These are phyloP conservation scores for Netelia melanura DNA, from an alignment of 2,888 invertebrate species.

Conservation along the genomic window DNA sequence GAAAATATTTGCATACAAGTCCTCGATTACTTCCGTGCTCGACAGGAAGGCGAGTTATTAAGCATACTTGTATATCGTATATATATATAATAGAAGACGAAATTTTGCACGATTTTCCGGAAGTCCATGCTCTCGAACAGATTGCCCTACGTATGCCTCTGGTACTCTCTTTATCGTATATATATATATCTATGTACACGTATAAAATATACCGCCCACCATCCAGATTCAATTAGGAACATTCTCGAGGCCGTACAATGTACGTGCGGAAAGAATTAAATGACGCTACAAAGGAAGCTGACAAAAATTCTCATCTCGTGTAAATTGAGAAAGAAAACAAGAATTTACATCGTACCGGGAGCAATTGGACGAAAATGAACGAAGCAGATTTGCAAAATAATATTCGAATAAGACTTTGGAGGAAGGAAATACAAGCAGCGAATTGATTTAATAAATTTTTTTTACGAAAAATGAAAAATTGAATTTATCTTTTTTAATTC, in stretches of 20 bases:
- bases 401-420: background rate
- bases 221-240: slow-evolving; percentile 49
- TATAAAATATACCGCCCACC: background rate
- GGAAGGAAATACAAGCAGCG: background rate
- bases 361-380: background rate
- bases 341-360: background rate
- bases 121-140: slow-evolving; percentile 8
- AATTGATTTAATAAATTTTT: background rate
- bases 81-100: slow-evolving; percentile 2
- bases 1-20: background rate
- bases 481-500: background rate
- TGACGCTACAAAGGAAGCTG: background rate
- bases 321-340: slow-evolving; percentile 4
- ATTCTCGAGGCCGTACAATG: slow-evolving; percentile 24
- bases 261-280: slow-evolving; percentile 18
- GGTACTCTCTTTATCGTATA: background rate
- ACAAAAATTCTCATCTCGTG: background rate
- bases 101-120: slow-evolving; percentile 20
- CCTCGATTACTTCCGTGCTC: background rate
- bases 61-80: background rate
- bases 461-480: background rate
- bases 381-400: background rate
- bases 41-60: background rate
- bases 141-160: background rate
- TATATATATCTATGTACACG: background rate